Base-by-base conservation (phyloP, 2,797 vertebrate species). In the Tarsius wallacei region DNA sequence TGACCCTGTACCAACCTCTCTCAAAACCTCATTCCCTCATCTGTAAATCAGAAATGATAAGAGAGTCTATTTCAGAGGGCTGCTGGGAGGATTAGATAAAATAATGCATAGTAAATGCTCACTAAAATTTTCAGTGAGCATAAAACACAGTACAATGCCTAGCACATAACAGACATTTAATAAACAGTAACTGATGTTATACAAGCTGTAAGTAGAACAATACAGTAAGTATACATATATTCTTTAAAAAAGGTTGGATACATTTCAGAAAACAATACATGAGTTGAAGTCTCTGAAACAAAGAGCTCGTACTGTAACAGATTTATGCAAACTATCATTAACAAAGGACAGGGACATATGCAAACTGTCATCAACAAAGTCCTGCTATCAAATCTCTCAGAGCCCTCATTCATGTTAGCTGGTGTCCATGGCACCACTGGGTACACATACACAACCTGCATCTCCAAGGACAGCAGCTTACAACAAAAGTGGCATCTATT, bases 401-500 rank as follows among this genome's bases (percentile, higher is more conserved):
- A 0, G 3, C 16, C 73, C 83, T 68, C 2, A 0, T 15, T 80
- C 86, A 55, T 10, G 6, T 51, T 7, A 84, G 71, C 80, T 42
- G 36, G 89, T 84, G 33, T 61, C 93, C 76, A 66, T 70, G 89
- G 57, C 42, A 91, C 91, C 63, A 3, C 33, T 5, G 31, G 0
- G 36, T 57, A 16, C 42, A 13, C 51, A 55, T 1, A 80, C 71
- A 92, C 87, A 93, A 2, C 53, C 61, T 51, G 7, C 19, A 19
- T 87, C 93, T 94, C 96, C 76, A 89, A 59, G 80, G 94, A 96
- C 64, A 33, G 47, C 7, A 47, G 77, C n/a, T 97, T 51, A 31
- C 71, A 31, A 64, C 28, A 78, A 76, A 2, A 53, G 49, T 3
- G 68, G 66, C 78, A 63, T 77, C 93, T 94, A 19, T 84, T 91